These are phyloP conservation scores for Lepidotrigona ventralis DNA, from an alignment of 1,140 invertebrate genomes.

Conservation along the genomic window DNA sequence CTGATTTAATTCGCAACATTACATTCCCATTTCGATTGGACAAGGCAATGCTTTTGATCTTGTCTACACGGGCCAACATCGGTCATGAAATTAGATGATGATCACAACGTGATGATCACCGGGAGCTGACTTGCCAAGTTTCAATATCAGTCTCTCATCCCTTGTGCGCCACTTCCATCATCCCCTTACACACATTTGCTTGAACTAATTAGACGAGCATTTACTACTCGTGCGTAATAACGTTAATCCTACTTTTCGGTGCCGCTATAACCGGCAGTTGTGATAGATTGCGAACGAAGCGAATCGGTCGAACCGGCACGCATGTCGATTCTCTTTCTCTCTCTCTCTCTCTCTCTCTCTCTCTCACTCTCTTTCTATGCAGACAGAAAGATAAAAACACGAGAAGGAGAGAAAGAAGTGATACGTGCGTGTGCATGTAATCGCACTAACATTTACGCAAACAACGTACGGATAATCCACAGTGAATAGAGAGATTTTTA, in stretches of 20 bases:
- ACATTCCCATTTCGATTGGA: not conserved
- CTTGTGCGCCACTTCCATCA: not conserved
- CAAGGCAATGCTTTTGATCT: slow-evolving; percentile 2
- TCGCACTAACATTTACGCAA: slow-evolving; percentile 61
- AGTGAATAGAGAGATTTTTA: slow-evolving; percentile 80
- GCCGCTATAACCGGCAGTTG: slow-evolving; percentile 55
- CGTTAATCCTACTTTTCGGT: slow-evolving; percentile 70
- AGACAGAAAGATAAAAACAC: not conserved
- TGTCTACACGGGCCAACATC: not conserved
- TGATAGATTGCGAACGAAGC: slow-evolving; percentile 49
- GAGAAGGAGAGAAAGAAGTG: not conserved
- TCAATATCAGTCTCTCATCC: slow-evolving; percentile 27
- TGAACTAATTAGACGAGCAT: slow-evolving; percentile 71
- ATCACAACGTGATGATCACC: slow-evolving; percentile 34
- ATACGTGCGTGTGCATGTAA: slow-evolving; percentile 40
- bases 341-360: no score
- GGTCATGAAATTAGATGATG: slow-evolving; percentile 50
- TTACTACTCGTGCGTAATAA: slow-evolving; percentile 67
- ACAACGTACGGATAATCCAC: slow-evolving; percentile 73
- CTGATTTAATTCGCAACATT: not conserved
- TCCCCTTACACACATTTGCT: slow-evolving; percentile 44
- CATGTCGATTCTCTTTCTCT: slow-evolving; percentile 36
- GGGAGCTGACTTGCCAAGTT: slow-evolving; percentile 44
- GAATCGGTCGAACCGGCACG: slow-evolving; percentile 47
- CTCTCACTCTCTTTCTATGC: not conserved